Evolutionary conservation across 2,113 vertebrate species (phyloP), one percentile per base, ranked within the genome.

Genomic region (human): DNA sequence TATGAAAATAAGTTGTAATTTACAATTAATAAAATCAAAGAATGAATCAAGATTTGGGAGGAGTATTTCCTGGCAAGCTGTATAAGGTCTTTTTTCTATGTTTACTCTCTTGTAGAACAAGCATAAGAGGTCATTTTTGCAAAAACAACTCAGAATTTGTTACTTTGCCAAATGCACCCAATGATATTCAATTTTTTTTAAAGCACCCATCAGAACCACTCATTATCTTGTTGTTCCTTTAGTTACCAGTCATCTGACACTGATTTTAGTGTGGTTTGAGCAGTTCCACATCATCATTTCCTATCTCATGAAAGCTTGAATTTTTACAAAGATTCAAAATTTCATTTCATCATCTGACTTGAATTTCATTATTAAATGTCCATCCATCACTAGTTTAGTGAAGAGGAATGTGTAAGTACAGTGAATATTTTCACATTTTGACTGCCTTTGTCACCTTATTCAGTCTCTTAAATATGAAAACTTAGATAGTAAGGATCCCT

Each of bases 41-140:
- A n/a, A 83, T 61, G 11, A 95, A 40, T 79, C 43, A 70, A 73
- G 52, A 76, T 30, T 59, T 61, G 30, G 32, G 38, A 94, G 48
- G 23, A 93, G 4, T 85, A 88, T 35, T 93, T 94, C 27, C 45
- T 22, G 27, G 86, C 10, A 79, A 84, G 78, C 4, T 76, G 0
- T 43, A 78, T n/a, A 48, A 57, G 8, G 35, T 55, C 43, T 89
- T 90, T 82, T 45, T 72, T 85, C 95, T 64, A 84, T 50, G 11
- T 94, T 84, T 87, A 92, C 32, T 20, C 82, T 80, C 45, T 75
- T 57, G 85, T 11, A 66, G n/a, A 85, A 95, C 35, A 97, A 50
- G 38, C 35, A 0, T 55, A 59, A 88, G 5, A 84, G 4, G 40
- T 66, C 43, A 20, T 59, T 82, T 92, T 59, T 78, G 43, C 66